These are phyloP conservation scores for Microctonus hyperodae DNA, from an alignment of 2,888 invertebrate species.

Conservation along the genomic window DNA sequence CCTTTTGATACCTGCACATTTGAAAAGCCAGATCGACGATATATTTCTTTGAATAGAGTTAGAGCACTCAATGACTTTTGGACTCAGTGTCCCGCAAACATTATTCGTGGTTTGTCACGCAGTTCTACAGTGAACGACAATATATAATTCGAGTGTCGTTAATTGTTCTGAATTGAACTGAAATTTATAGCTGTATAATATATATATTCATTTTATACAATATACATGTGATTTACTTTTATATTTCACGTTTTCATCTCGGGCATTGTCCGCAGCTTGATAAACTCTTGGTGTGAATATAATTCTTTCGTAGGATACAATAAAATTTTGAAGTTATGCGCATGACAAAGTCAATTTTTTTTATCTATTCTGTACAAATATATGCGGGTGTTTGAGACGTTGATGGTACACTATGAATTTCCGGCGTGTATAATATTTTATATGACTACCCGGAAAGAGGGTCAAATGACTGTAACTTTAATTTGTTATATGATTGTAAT, in stretches of 20 bases:
- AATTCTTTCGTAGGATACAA: background rate
- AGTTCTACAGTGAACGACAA: background rate
- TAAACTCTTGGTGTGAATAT: background rate
- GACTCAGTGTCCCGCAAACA: background rate
- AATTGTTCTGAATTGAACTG: background rate
- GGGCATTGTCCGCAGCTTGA: background rate
- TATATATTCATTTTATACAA: background rate
- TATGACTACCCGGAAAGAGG: background rate
- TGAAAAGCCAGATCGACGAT: constrained; percentile 13
- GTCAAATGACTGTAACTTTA: background rate
- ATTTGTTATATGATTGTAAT: background rate
- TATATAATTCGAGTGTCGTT: background rate
- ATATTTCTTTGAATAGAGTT: background rate
- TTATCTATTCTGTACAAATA: background rate
- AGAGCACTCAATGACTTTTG: background rate
- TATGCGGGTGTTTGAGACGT: background rate
- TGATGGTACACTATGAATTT: background rate
- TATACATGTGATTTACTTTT: background rate
- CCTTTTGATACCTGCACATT: background rate
- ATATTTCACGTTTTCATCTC: background rate
- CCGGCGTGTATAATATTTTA: background rate
- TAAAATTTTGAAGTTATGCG: background rate
- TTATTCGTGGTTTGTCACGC: constrained; percentile 10
- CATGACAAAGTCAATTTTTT: background rate
- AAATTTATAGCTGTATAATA: background rate